Evolutionary conservation across 1,140 invertebrate species (phyloP), one percentile per base, ranked within the genome.

Genomic region (Cyrtorhinus lividipennis): DNA sequence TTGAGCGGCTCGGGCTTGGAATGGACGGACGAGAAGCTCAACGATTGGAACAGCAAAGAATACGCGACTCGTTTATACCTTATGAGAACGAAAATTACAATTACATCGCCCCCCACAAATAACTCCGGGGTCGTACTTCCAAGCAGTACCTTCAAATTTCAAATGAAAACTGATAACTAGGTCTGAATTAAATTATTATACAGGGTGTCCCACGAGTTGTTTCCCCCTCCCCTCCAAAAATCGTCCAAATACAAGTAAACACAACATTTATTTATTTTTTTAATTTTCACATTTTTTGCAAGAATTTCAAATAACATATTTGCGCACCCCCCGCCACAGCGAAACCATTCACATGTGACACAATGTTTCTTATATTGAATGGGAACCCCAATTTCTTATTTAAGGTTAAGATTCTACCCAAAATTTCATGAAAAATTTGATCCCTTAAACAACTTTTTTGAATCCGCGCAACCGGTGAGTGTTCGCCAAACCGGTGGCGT

Each of bases 1-100:
- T 69, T 20, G 68, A 69, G 57, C 62, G 64, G 23, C 59, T 69
- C 12, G 68, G 68, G 1, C 64, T 69, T 15, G 68, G 68, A 12
- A 23, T 63, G n/a, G 68, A 69, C 38, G 68, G 68, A 2, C 25
- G 59, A 12, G 53, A 63, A 20, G 22, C 64, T 1, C 24, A 68
- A 38, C 60, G 68, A 13, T 57, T 64, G 12, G 23, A 66, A 46
- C 64, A 68, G 61, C 68, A 69, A 56, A 20, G 2, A 20, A n/a
- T 65, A 20, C 27, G 68, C n/a, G 68, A 69, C 62, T 24, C 58
- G 10, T 8, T 26, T 12, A 26, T 30, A 30, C 27, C 27, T 26
- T 26, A 26, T 3, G 27, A 59, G 3, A 30, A 59, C 3, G 2
- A 59, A 8, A 10, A 10, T 20, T 13, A 5, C 48, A 53, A 53